A percentile compares a stretch with the other conserved stretches of the same genome.
Evolutionary conservation across 2,113 vertebrate species (phyloP).

Genomic region (Taxidea taxus): DNA sequence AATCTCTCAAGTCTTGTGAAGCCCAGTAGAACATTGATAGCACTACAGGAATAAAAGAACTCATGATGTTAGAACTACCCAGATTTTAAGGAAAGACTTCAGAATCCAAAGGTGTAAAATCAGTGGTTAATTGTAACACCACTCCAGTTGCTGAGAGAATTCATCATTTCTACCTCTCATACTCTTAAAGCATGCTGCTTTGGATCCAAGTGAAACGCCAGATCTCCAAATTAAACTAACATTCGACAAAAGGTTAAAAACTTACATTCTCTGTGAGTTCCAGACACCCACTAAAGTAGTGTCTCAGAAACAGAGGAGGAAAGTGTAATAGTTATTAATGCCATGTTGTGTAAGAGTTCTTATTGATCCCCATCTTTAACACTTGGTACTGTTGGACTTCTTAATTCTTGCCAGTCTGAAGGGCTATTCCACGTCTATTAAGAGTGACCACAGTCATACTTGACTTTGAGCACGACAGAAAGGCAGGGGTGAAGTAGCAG

Average conservation of each 20-base stretch:
- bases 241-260: conserved; percentile 88
- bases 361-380: not conserved
- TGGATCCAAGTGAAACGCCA: conserved; percentile 88
- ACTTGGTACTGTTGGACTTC: not conserved
- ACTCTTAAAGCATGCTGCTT: conserved; percentile 87
- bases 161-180: conserved; percentile 87
- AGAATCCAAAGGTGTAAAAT: conserved; percentile 88
- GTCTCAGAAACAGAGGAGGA: conserved; percentile 89
- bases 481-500: conserved; percentile 79
- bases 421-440: conserved; percentile 86
- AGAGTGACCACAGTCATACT: conserved; percentile 91
- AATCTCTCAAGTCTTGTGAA: conserved; percentile 87
- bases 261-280: conserved; percentile 87
- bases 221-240: conserved; percentile 88
- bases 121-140: conserved; percentile 87
- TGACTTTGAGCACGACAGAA: conserved; percentile 85
- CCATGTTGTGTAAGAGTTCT: not conserved
- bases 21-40: conserved; percentile 86
- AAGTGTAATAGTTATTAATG: conserved; percentile 79
- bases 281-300: conserved; percentile 83
- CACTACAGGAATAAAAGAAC: conserved; percentile 84
- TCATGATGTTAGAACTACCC: conserved; percentile 89
- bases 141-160: conserved; percentile 88
- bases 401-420: conserved; percentile 55
- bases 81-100: conserved; percentile 90